Percentiles rank a stretch among this genome's conserved stretches.
These are phyloP conservation scores for Globodera rostochiensis DNA, from an alignment of 1,140 invertebrate genomes.

Conservation along the genomic window DNA sequence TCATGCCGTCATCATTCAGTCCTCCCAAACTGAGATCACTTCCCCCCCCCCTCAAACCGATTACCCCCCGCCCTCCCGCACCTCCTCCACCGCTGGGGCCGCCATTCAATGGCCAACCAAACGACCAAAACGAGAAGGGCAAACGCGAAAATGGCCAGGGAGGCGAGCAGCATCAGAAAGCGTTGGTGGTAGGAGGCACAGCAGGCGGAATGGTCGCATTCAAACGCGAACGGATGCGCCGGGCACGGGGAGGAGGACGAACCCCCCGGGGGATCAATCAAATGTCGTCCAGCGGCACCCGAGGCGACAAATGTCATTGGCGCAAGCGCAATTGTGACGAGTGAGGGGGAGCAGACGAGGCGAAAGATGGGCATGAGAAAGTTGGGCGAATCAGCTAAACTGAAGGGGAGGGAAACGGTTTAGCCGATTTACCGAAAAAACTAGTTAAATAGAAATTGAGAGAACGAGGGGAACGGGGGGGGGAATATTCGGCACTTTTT, in stretches of 20 bases:
- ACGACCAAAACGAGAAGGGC: slow-evolving; percentile 44
- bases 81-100: slow-evolving; percentile 41
- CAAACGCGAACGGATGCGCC: slow-evolving; percentile 42
- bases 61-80: no score
- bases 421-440: no score
- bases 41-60: neutral
- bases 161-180: slow-evolving; percentile 46
- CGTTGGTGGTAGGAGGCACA: slow-evolving; percentile 52
- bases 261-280: neutral
- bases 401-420: no score
- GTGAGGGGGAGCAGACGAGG: neutral
- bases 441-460: no score
- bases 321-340: neutral
- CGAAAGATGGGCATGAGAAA: neutral
- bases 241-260: slow-evolving; percentile 17
- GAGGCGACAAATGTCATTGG: neutral
- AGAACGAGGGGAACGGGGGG: no score
- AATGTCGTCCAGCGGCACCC: neutral
- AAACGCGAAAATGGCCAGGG: slow-evolving; percentile 37
- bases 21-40: slow-evolving; percentile 8
- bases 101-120: slow-evolving; percentile 46
- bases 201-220: slow-evolving; percentile 40
- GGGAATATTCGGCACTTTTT: no score
- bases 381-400: neutral
- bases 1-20: no score